Percentiles rank a stretch among this genome's conserved stretches.
Conservation (phyloP, 2,113 vertebrate species). For the Fregetta grallaria region DNA sequence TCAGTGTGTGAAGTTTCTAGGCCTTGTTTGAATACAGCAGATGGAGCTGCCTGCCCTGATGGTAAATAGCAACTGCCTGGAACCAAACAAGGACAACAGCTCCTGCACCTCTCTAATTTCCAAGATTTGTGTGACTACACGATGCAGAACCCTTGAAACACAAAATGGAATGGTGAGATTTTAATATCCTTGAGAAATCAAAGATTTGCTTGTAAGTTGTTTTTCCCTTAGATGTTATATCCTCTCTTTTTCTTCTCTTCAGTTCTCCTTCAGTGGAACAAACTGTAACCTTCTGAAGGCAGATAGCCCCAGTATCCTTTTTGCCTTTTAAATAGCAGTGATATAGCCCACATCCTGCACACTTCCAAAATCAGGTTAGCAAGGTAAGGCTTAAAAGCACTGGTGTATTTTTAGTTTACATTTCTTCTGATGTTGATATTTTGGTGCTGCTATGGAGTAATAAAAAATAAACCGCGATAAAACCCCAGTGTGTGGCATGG, state of each 20-base stretch:
- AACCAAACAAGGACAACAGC: neutral
- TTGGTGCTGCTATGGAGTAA: neutral
- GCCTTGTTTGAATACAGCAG: neutral
- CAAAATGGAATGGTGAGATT: neutral
- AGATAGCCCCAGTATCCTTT: neutral
- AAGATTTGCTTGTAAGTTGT: neutral
- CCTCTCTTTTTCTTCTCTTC: neutral
- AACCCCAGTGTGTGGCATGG: neutral
- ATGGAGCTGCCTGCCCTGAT: neutral
- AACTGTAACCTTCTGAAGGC: neutral
- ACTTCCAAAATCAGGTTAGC: neutral
- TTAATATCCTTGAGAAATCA: neutral
- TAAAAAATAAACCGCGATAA: neutral
- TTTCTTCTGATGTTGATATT: neutral
- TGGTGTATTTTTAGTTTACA: neutral
- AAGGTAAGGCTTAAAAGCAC: neutral
- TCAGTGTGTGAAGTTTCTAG: neutral
- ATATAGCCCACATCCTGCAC: neutral
- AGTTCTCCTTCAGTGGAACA: neutral
- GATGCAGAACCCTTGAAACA: neutral
- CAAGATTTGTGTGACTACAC: neutral
- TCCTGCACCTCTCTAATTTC: neutral
- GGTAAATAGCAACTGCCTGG: neutral
- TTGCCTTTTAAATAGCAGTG: neutral
- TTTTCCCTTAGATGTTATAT: neutral